Evolutionary conservation across 2,113 vertebrate genomes (phyloP), one percentile per base, ranked within the genome.

Genomic region (Oriolus oriolus): DNA sequence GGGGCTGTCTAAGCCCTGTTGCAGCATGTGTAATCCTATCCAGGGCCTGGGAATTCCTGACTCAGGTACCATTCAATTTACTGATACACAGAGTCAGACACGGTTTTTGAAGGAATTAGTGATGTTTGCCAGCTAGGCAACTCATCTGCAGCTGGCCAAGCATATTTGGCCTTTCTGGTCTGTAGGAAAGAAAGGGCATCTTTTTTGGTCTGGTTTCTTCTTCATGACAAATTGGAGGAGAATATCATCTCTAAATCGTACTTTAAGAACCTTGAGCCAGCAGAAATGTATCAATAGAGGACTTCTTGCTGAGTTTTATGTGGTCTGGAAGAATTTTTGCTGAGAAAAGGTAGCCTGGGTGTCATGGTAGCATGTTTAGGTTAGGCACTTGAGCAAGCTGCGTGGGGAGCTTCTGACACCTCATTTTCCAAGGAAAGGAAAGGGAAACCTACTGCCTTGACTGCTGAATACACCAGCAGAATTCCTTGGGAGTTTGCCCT

Each of bases 401-500:
- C 16, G 2, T 22, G 26, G 21, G n/a, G 22, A 77, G 4, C 9
- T 82, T 50, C 75, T 61, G 56, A n/a, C 37, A n/a, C 11, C 21
- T 31, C 24, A 26, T 7, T 52, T 82, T 39, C 24, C n/a, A 83
- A 63, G 41, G 19, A 91, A 85, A 89, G 10, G 3, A 74, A 56
- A n/a, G 9, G 30, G 10, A 61, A 74, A 57, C 27, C n/a, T 30
- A 19, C 1, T 1, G 3, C 7, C 13, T 63, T 0, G 0, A 30
- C 24, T 60, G 4, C 11, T 60, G 15, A 84, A 69, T 30, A 24
- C 13, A 42, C 5, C 16, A 69, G 26, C 27, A 78, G 23, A 74
- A 12, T 5, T n/a, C 23, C 9, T 30, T 68, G 11, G 30, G 44
- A 66, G 4, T 30, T 28, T 54, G 6, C 10, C n/a, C 14, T 19